Base-by-base conservation (phyloP, 2,888 invertebrate genomes). In the Micropterix aruncella region DNA sequence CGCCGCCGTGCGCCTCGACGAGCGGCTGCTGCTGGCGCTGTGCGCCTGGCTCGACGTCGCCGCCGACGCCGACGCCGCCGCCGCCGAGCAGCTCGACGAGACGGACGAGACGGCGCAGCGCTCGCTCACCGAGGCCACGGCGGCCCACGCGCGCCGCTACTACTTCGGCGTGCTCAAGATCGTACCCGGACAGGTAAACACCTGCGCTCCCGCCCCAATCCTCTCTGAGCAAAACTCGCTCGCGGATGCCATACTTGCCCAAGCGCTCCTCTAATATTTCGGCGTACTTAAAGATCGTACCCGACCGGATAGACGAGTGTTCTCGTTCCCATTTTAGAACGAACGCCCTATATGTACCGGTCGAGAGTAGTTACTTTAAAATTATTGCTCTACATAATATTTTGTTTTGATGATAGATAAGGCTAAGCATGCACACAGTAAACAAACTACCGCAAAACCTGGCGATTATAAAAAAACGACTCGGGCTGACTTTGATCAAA, bases 391-490 rank as follows among this genome's bases (percentile, higher is more conserved):
- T n/a, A 19, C n/a, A 14, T 16, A 9, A 16, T 3, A n/a, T n/a
- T n/a, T n/a, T n/a, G n/a, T n/a, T n/a, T 42, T 44, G 52, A 46
- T 48, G 49, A 52, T 63, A 88, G 79, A 81, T 96, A 42, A 81
- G 87, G 2, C 70, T 97, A 47, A 92, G 92, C 57, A 91, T 96
- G 60, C 76, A 85, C 50, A 97, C 96, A 17, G 80, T 90, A 0
- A 80, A 79, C 51, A 91, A 92, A 63, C 67, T 99, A 46, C 75
- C 84, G 1, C 62, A 74, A 0, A 81, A 87, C 55, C 74, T 97
- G 49, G 75, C 79, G 48, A 73, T 74, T 49, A 79, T 95, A 44
- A 96, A 96, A 69, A 79, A 85, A 48, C 80, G 84, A 49, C 72
- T 93, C 44, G 90, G 91, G 1, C 70, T 96, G 38, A 91, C 89